Conservation (phyloP, 2,888 invertebrate genomes). For the Bruchidius siliquastri region DNA sequence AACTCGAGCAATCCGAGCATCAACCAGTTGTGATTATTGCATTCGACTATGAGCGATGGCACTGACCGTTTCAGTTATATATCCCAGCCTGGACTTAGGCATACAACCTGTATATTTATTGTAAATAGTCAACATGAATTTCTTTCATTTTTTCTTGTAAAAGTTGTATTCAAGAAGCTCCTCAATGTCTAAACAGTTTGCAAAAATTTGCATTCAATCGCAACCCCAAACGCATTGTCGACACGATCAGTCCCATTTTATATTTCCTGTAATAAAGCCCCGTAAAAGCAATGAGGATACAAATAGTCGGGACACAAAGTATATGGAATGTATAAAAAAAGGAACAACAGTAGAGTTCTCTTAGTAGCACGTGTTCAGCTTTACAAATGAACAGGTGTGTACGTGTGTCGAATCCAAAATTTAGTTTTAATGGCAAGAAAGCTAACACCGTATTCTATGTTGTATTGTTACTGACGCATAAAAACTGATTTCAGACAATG, state of each 20-base stretch:
- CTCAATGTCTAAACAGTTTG: background rate
- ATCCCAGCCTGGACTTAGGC: too few relatives aligned
- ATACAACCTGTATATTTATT: too few relatives aligned
- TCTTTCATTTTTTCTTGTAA: too few relatives aligned
- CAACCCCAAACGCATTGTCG: background rate
- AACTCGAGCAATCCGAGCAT: too few relatives aligned
- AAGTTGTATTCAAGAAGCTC: too few relatives aligned
- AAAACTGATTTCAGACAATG: background rate
- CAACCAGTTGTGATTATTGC: too few relatives aligned
- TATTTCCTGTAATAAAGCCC: background rate
- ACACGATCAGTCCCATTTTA: background rate
- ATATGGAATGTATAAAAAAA: background rate
- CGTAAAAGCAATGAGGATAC: background rate
- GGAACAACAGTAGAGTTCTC: background rate
- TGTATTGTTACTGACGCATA: background rate
- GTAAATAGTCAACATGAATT: too few relatives aligned
- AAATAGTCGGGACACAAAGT: background rate
- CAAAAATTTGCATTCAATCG: background rate
- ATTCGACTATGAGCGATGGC: too few relatives aligned
- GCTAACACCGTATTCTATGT: background rate
- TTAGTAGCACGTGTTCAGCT: background rate
- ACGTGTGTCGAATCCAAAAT: background rate
- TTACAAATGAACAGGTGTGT: background rate
- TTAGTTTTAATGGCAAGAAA: background rate
- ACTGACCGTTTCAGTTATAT: too few relatives aligned